Base-by-base conservation (phyloP, 2,888 invertebrate genomes). In the Drosophila monieri region DNA sequence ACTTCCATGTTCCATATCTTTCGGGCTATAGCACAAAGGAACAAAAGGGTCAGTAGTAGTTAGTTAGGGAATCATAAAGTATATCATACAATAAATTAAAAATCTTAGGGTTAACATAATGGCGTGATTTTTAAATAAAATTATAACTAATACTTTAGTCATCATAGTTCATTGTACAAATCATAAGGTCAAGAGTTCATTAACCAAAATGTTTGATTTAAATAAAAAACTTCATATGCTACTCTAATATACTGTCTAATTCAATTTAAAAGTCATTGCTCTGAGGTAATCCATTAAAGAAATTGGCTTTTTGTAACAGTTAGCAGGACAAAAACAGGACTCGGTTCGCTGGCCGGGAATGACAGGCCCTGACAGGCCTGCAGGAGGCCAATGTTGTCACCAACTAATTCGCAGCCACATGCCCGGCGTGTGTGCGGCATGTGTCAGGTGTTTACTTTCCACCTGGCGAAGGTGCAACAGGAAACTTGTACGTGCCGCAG, bases 401-500 rank as follows among this genome's bases (percentile, higher is more conserved):
- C 30, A 43, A 21, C 30, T 10, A 60, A 60, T 47, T 60, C 10
- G 23, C 37, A 41, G 18, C 32, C 35, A 39, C 14, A 25, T 27
- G 9, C 12, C 23, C 18, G 32, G 23, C 15, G n/a, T 18, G 8
- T 49, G 18, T 21, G 8, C 12, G 25, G 21, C 52, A 64, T 37
- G 14, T 53, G 53, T 30, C 44, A 25, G 15, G 23, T 64, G 15
- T 64, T 64, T 64, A 15, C 10, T n/a, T 43, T 12, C 21, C 43
- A 21, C 35, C 15, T n/a, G 44, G 25, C 25, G 21, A 15, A 64
- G 35, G 35, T 64, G 53, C 35, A 64, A 10, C 53, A 53, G 62
- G 62, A 64, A 37, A 27, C 37, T 12, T 1, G 27, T 23, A 64
- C 64, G 64, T 64, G 62, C n/a, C 30, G 14, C n/a, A 12, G 65